These are phyloP conservation scores for Pseudorhiza aurosa DNA, from an alignment of 30 jellyfish, hydroid and myxozoan species.

Conservation along the genomic window DNA sequence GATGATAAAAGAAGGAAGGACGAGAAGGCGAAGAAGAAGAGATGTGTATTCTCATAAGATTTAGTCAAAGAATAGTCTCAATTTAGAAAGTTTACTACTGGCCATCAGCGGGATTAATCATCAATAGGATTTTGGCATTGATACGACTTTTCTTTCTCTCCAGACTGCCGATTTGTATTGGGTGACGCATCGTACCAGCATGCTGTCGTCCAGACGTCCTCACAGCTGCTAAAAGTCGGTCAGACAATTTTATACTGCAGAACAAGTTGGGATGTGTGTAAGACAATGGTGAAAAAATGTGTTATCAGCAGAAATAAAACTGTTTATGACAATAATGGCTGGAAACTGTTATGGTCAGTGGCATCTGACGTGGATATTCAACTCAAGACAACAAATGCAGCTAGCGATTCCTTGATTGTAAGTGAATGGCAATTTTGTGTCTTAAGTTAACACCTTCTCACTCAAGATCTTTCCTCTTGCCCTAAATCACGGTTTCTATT, in stretches of 20 bases:
- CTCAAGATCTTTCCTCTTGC: no score
- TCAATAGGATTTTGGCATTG: background rate
- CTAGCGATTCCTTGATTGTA: conserved; percentile 12
- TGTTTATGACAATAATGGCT: conserved; percentile 8
- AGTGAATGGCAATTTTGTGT: no score
- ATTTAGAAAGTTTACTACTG: no score
- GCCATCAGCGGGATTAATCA: no score
- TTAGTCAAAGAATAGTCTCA: no score
- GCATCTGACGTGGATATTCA: conserved; percentile 6
- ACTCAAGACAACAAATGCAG: background rate
- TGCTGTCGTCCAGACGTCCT: background rate
- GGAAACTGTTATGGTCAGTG: conserved; percentile 24
- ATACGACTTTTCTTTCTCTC: background rate
- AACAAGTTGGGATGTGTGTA: conserved; percentile 2
- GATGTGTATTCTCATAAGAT: no score
- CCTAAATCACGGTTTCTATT: no score
- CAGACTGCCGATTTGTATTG: conserved; percentile 14
- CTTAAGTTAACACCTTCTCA: no score
- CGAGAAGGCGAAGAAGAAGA: no score
- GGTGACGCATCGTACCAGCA: background rate
- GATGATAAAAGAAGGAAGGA: no score
- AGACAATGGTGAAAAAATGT: conserved; percentile 7
- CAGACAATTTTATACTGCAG: conserved; percentile 2
- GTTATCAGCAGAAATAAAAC: background rate
- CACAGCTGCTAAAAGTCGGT: conserved; percentile 3